Conservation (phyloP, 2,113 vertebrate species). For the Muntiacus reevesi region DNA sequence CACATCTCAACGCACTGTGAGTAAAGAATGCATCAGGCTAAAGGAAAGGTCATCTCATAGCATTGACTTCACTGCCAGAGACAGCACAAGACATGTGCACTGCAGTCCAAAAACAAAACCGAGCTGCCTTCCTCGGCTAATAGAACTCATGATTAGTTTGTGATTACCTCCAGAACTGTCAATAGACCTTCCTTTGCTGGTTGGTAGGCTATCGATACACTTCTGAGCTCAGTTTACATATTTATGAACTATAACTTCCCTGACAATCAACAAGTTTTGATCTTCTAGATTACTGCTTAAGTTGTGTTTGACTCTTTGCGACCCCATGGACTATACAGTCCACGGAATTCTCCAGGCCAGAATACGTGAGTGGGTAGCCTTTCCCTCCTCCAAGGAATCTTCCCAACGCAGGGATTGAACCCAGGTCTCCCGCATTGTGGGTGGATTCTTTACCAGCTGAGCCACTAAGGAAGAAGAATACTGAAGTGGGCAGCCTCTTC, state of each 20-base stretch:
- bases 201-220: not conserved
- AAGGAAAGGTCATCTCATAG: not conserved
- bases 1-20: not conserved
- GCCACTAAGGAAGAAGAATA: not conserved
- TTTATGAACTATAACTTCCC: not conserved
- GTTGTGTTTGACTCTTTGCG: not conserved
- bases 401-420: not conserved
- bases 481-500: not conserved
- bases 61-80: slow-evolving; percentile 21
- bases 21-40: not conserved
- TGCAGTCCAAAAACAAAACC: not conserved
- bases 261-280: slow-evolving; percentile 52
- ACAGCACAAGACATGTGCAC: not conserved
- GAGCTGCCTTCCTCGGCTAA: not conserved
- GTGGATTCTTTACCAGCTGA: not conserved
- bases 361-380: not conserved
- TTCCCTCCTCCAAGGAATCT: not conserved
- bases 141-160: not conserved
- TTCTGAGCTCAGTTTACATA: not conserved
- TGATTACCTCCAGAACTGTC: not conserved
- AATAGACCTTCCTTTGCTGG: not conserved
- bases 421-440: accelerated
- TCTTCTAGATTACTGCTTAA: not conserved
- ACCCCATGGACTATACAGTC: not conserved
- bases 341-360: not conserved